A percentile compares a stretch with the other conserved stretches of the same genome.
Conservation (phyloP, 1,140 invertebrate genomes). For the Ditylenchus dipsaci region DNA sequence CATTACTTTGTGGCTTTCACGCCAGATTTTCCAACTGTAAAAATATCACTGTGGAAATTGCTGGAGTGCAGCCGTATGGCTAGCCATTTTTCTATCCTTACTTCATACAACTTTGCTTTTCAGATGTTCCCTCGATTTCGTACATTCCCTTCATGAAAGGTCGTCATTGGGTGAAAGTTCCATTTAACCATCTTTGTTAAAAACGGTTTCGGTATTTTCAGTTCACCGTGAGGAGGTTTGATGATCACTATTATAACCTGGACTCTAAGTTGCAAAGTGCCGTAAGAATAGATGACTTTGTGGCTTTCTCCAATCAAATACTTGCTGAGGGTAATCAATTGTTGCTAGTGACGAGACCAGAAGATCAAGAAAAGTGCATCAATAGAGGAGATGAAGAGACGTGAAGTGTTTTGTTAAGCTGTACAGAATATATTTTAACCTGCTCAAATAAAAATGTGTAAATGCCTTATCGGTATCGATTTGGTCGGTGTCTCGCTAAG, state of each 20-base stretch:
- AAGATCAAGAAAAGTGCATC: slow-evolving; percentile 17
- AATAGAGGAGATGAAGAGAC: not conserved
- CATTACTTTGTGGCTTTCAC: no score
- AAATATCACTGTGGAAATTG: no score
- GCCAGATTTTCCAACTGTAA: no score
- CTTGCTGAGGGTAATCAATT: slow-evolving; percentile 27
- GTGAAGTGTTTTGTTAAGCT: no score
- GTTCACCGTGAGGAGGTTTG: slow-evolving; percentile 36
- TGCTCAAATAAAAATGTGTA: no score
- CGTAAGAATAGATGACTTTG: slow-evolving; percentile 28
- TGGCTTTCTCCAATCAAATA: slow-evolving; percentile 25
- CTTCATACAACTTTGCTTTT: no score
- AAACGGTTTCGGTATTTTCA: slow-evolving; percentile 31
- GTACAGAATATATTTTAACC: no score
- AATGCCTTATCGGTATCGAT: no score
- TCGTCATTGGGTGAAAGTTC: slow-evolving; percentile 42
- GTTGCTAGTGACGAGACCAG: slow-evolving; percentile 18
- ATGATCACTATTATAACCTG: slow-evolving; percentile 35
- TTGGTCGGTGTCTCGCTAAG: no score
- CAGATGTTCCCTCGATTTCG: slow-evolving; percentile 32
- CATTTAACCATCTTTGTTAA: not conserved
- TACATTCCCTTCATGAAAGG: slow-evolving; percentile 38
- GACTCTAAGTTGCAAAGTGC: slow-evolving; percentile 40
- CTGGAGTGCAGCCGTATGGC: no score
- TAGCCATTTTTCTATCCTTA: no score